These are phyloP conservation scores for Watsonalla cultraria DNA, from an alignment of 2,888 invertebrate species.

Conservation along the genomic window DNA sequence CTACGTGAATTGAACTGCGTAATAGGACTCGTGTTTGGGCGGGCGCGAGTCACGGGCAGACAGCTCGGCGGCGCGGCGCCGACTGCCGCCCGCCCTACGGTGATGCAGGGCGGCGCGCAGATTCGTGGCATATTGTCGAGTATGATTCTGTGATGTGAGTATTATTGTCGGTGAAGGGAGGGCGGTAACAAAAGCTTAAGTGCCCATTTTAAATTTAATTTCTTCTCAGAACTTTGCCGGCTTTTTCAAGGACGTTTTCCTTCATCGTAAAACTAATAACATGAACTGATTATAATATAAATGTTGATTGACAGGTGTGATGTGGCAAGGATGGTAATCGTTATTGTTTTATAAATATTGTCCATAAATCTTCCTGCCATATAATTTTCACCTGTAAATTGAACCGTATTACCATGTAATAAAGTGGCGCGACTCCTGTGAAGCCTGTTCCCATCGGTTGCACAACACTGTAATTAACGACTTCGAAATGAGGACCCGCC, in stretches of 20 bases:
- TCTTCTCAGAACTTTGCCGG: too few relatives aligned
- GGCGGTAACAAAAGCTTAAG: not conserved
- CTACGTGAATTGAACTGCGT: not conserved
- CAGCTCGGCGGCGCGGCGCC: constrained; percentile 25
- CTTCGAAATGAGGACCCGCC: not conserved
- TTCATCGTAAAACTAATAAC: too few relatives aligned
- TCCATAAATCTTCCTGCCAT: too few relatives aligned
- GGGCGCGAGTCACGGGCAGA: constrained; percentile 24
- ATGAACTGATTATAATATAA: too few relatives aligned
- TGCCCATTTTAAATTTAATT: not conserved
- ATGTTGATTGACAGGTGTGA: too few relatives aligned
- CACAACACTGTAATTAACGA: not conserved
- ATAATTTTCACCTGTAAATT: not conserved
- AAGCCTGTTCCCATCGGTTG: not conserved
- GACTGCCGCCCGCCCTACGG: constrained; percentile 29
- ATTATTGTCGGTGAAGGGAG: not conserved
- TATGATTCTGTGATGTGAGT: constrained; percentile 1
- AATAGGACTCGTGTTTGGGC: constrained; percentile 1
- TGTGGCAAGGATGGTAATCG: too few relatives aligned
- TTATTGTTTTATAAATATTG: too few relatives aligned
- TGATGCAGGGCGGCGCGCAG: constrained; percentile 14
- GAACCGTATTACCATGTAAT: not conserved
- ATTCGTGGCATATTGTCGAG: constrained; percentile 2
- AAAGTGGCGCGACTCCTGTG: not conserved
- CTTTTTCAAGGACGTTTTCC: too few relatives aligned